Evolutionary conservation across 1,140 invertebrate species (phyloP), one percentile per base, ranked within the genome.

Genomic region (Calosoma granatense): DNA sequence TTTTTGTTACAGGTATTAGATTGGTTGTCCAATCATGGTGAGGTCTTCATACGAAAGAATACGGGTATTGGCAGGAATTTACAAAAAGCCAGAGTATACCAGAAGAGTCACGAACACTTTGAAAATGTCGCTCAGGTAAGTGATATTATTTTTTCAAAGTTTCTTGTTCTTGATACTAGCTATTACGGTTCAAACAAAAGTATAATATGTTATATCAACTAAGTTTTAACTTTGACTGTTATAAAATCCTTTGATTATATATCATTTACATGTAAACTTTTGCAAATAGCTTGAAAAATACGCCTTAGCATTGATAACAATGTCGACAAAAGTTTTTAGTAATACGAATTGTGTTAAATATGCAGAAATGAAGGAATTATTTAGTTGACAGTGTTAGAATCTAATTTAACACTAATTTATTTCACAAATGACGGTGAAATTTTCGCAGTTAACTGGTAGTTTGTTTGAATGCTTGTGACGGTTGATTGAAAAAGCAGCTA

Each of bases 11-110:
- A 90, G 87, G 95, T 98, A 23, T 75, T 98, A 52, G 94, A 98
- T 65, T 99, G 96, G 96, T 70, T 99, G 52, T 88, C 94, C 55
- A 96, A 97, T 68, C 96, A 99, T 70, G 97, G 97, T n/a, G 94
- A 98, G 78, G 94, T 97, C 1, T 99, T 98, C 70, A 81, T 99
- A 22, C 81, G 88, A 62, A 98, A 98, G 71, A 98, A 98, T 71
- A 92, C 90, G 2, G 92, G 92, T 12, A 93, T 99, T 58, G 97
- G 97, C 47, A 81, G 93, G 60, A 97, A 94, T 77, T 76, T 97
- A 57, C 88, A 93, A 69, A 92, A 95, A 74, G 92, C 94, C 11
- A 82, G 91, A 65, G 90, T 94, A 1, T 91, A 97, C 73, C 94
- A 97, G 74, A 97, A 96, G 76, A 96, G 92, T 75, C 94, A 98